Conservation (phyloP, 2,888 invertebrate genomes). For the Atrina japonica region DNA sequence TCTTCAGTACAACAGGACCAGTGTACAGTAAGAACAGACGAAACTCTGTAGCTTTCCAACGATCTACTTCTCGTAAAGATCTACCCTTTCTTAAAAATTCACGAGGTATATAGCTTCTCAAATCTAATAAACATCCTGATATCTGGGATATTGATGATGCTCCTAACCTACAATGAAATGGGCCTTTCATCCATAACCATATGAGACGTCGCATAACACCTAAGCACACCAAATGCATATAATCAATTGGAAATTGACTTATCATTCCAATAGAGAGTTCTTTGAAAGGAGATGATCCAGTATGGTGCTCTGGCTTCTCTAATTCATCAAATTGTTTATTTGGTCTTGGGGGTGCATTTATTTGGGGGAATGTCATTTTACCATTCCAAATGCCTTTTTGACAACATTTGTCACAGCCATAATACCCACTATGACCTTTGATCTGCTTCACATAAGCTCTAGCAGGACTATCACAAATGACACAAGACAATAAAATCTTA, state of each 20-base stretch:
- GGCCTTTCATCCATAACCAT: slow-evolving; percentile 56
- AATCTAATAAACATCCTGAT: slow-evolving; percentile 35
- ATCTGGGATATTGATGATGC: slow-evolving; percentile 34
- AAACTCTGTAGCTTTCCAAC: slow-evolving; percentile 71
- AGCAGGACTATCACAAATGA: slow-evolving; percentile 72
- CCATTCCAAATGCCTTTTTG: slow-evolving; percentile 33
- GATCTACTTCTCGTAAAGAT: slow-evolving; percentile 53
- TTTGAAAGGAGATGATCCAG: slow-evolving; percentile 51
- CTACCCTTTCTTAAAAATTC: slow-evolving; percentile 62
- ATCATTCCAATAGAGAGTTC: slow-evolving; percentile 56
- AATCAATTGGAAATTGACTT: slow-evolving; percentile 67
- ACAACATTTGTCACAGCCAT: too few relatives aligned
- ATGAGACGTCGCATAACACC: slow-evolving; percentile 64
- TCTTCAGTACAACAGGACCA: slow-evolving; percentile 59
- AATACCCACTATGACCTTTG: slow-evolving; percentile 68
- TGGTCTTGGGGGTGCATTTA: slow-evolving; percentile 47
- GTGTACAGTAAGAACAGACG: slow-evolving; percentile 67
- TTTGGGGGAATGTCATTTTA: slow-evolving; percentile 39
- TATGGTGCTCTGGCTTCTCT: slow-evolving; percentile 56
- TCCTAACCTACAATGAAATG: slow-evolving; percentile 40
- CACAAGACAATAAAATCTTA: slow-evolving; percentile 37
- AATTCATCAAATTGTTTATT: slow-evolving; percentile 52
- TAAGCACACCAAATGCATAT: slow-evolving; percentile 73
- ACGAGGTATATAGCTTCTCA: slow-evolving; percentile 45
- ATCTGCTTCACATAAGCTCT: slow-evolving; percentile 63